Evolutionary conservation across 1,140 invertebrate genomes (phyloP), one percentile per base, ranked within the genome.

Genomic region (Bombyx mandarina): DNA sequence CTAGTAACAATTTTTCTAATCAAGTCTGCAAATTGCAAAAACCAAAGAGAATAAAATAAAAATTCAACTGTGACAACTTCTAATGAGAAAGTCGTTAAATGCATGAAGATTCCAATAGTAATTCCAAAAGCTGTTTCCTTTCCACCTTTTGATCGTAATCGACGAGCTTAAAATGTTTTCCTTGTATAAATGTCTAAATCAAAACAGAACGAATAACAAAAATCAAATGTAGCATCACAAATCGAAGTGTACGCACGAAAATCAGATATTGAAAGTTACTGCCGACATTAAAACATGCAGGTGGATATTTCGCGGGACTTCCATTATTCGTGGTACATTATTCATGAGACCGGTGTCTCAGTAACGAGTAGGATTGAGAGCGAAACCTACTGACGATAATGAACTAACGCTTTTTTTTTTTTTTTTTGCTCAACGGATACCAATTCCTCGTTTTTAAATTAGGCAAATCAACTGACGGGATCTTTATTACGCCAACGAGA

Each of bases 241-340:
- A 74, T 77, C 69, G 73, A 75, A 74, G 69, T 59, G 66, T 35
- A 35, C 26, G 26, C 4, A 35, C 26, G 26, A 35, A 35, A 35
- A 35, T 35, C 26, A 5, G 26, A 35, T 35, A 35, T 35, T 35
- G 26, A 35, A 35, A 35, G 75, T 76, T 77, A 73, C 77, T 76
- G 66, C 54, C 60, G 69, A 62, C 73, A 75, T 82, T 79, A 72
- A 79, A 82, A 80, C 77, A 79, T 74, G 69, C 68, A 79, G 75
- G 74, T 79, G 68, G 73, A 76, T 77, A 79, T 78, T 77, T 80
- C 66, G 68, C 63, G 69, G 61, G 59, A 58, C 60, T 71, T 63
- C 69, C 71, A 75, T 82, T 82, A 84, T 77, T 75, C 77, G 63
- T 66, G 67, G 69, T 79, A 79, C 74, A 81, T 83, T 77, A 83